A percentile compares a stretch with the other conserved stretches of the same genome.
Evolutionary conservation across 2,797 vertebrate genomes (phyloP).

Genomic region (Pangasius larnaudii): DNA sequence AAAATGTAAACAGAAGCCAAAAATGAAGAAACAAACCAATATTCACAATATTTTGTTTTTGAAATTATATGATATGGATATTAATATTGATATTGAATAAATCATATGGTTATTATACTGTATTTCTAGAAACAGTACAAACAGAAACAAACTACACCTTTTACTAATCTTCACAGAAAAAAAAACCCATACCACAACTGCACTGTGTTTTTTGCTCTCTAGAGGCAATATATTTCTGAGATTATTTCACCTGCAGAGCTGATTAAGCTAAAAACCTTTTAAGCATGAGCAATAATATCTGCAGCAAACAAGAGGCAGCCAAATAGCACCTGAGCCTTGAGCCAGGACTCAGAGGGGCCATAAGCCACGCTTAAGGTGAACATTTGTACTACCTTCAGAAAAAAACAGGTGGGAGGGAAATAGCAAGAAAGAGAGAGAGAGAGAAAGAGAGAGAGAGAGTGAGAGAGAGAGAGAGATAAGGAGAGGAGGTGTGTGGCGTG

Average conservation of each 20-base stretch:
- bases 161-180: neutral
- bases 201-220: neutral
- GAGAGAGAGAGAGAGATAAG: neutral
- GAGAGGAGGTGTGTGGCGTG: neutral
- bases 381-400: neutral
- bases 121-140: neutral
- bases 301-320: neutral
- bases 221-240: neutral
- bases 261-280: conserved; percentile 2
- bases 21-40: neutral
- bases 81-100: neutral
- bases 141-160: neutral
- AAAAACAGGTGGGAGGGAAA: neutral
- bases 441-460: neutral
- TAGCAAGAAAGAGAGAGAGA: neutral
- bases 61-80: neutral
- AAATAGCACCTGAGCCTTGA: neutral
- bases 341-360: neutral
- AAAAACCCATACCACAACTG: neutral
- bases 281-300: conserved; percentile 8
- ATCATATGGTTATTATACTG: neutral
- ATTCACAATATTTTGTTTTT: neutral
- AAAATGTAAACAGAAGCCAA: neutral
- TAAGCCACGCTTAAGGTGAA: conserved; percentile 31
- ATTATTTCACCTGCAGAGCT: conserved; percentile 4